Base-by-base conservation (phyloP, 1,140 invertebrate species). In the Oppia nitens region DNA sequence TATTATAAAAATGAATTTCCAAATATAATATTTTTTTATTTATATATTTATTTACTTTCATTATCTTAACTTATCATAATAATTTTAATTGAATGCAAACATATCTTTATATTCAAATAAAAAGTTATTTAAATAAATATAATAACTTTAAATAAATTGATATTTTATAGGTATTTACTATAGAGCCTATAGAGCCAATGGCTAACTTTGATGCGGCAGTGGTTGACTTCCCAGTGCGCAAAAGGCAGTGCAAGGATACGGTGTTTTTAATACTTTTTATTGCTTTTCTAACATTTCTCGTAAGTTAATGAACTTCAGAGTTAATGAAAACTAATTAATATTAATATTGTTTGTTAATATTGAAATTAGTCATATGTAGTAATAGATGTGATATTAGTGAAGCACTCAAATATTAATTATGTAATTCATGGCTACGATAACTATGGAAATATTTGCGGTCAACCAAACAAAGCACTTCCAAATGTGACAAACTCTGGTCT, bases 371-470 rank as follows among this genome's bases (percentile, higher is more conserved):
- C 77, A 3, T 76, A 82, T 62, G 72, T 79, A 40, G 72, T 61
- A 14, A 57, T 49, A 23, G 60, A 61, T 17, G 50, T 25, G 23
- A 55, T 57, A 25, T 24, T 45, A 2, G 40, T 57, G 2, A 52
- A 57, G 27, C 17, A 57, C 12, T 25, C 50, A 14, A 57, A 57
- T 57, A 67, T 68, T 0, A 66, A 74, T 61, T 70, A 81, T 23
- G 68, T 83, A 14, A 67, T 82, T 32, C 76, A 81, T 67, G 82
- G 82, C 11, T 79, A 78, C 60, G 81, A 83, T 64, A 76, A 79
- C 63, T 82, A 78, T 66, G 81, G 77, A 2, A 80, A 83, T 65
- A 70, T 82, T 51, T 84, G 82, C 66, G 80, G 81, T 4, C 72
- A 70, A 49, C 62, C 71, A 25, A 75, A 76, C 59, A 75, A 72